Base-by-base conservation (phyloP, 1,140 invertebrate species). In the Sitobion miscanthi region DNA sequence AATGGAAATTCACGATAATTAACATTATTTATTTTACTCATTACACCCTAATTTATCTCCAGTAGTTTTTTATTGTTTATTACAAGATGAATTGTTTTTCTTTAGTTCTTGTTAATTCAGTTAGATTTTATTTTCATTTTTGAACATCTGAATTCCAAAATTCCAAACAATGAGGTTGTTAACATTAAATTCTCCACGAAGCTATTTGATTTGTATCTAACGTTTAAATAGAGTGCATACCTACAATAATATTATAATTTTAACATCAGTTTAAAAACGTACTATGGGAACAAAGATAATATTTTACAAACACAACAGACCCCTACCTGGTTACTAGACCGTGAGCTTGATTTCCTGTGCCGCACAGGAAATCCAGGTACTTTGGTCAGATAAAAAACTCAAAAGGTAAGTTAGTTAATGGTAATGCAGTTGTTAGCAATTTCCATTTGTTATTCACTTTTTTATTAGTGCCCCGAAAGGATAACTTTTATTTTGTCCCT, bases 291-390 rank as follows among this genome's bases (percentile, higher is more conserved):
- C 69, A 77, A 49, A 91, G 25, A 77, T 77, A 91, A 30, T 91
- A 69, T 69, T 91, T 35, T 91, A 45, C 8, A 47, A 45, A 35
- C 38, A 62, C 89, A 45, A 69, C 42, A 17, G 62, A 83, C 90
- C 62, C 90, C 77, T 77, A 91, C 62, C 45, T 77, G 82, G 23
- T 83, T 57, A 93, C 47, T 83, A 93, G 91, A 93, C 91, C 91
- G 91, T 93, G 91, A 93, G 91, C 49, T 57, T 35, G 0, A 85
- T 85, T 93, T 93, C 91, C 91, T 93, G 91, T 86, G 47, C 30
- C 9, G 30, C 82, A 93, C 82, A 86, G 91, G 91, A 93, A 93
- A 93, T 57, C 9, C 77, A 92, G 90, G 45, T 83, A 92, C 21
- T 25, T 92, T 54, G 90, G 69, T 92, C 69, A 82, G 90, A 92